phyloP scores from a whole-genome alignment of 2,113 vertebrate genomes.

The Fregetta grallaria region DNA sequence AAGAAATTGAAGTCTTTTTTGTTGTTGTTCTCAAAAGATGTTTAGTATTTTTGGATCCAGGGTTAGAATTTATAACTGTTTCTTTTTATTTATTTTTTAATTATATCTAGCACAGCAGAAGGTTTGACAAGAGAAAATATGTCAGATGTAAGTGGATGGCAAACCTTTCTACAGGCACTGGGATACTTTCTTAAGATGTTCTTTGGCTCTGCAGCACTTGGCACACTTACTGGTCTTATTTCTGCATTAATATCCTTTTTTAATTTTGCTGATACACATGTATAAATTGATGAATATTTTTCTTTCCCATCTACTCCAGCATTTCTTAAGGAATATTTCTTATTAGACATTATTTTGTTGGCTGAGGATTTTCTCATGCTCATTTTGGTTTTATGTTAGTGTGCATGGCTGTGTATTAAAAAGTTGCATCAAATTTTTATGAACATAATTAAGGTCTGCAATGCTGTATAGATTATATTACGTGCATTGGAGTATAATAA shows the following conservation, averaged over 20 bases:
- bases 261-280: not conserved
- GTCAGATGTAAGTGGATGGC: slow-evolving; percentile 89
- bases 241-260: slow-evolving; percentile 95
- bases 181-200: slow-evolving; percentile 98
- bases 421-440: slow-evolving; percentile 12
- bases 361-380: not conserved
- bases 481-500: not conserved
- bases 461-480: not conserved
- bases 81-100: slow-evolving; percentile 21
- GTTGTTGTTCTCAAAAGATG: not conserved
- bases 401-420: not conserved
- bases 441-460: slow-evolving; percentile 18
- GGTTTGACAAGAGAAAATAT: slow-evolving; percentile 89
- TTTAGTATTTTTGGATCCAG: slow-evolving; percentile 4
- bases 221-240: slow-evolving; percentile 96
- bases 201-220: slow-evolving; percentile 95
- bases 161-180: slow-evolving; percentile 92
- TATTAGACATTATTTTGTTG: not conserved
- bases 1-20: slow-evolving; percentile 26
- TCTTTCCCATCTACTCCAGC: not conserved
- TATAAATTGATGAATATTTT: not conserved
- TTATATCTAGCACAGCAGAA: slow-evolving; percentile 89
- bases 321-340: not conserved
- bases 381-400: not conserved
- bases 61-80: slow-evolving; percentile 26